Conservation (phyloP, 2,113 vertebrate species). For the Albula glossodonta region DNA sequence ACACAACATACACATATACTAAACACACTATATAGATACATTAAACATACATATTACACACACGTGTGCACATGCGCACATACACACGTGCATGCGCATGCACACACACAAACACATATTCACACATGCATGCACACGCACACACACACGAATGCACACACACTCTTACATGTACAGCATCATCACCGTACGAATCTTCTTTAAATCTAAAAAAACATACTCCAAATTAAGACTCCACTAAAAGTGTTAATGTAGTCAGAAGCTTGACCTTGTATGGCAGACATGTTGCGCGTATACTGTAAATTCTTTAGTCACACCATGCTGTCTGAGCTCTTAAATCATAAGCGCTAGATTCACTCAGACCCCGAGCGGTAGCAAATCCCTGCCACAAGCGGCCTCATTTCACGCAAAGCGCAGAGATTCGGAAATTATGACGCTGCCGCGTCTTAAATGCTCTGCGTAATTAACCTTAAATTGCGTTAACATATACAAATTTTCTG, state of each 20-base stretch:
- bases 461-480: no score
- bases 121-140: slow-evolving; percentile 6
- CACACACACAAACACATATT: slow-evolving; percentile 1
- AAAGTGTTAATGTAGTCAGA: not conserved
- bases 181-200: not conserved
- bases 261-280: not conserved
- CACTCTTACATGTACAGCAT: slow-evolving; percentile 14
- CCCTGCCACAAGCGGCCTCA: not conserved
- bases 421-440: no score
- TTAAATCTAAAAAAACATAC: no score
- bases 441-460: no score
- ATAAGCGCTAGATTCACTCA: not conserved
- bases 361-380: not conserved
- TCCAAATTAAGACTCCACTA: not conserved
- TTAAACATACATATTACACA: not conserved
- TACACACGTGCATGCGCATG: not conserved
- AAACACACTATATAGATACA: no score
- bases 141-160: slow-evolving; percentile 16
- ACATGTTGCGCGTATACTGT: not conserved
- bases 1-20: no score
- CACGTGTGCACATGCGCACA: not conserved
- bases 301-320: not conserved
- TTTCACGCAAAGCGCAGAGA: not conserved
- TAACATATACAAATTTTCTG: no score
- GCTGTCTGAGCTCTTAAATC: slow-evolving; percentile 39